phyloP scores from a whole-genome alignment of 2,113 vertebrate genomes.

The Athene cunicularia region DNA sequence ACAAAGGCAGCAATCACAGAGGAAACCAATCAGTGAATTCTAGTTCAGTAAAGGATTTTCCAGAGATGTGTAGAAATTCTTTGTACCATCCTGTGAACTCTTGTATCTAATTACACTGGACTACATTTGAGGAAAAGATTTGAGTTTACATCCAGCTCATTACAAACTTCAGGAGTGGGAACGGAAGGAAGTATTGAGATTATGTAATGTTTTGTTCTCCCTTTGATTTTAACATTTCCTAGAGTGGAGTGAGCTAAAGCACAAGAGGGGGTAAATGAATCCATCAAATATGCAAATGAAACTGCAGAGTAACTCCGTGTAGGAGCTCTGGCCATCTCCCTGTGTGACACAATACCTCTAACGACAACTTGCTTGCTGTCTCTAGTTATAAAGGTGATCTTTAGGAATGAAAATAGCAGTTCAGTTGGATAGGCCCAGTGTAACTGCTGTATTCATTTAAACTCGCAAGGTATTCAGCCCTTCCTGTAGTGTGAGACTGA shows the following conservation, averaged over 20 bases:
- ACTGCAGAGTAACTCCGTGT: not conserved
- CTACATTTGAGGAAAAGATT: not conserved
- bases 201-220: not conserved
- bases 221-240: not conserved
- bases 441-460: not conserved
- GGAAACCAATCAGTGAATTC: not conserved
- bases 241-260: not conserved
- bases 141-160: not conserved
- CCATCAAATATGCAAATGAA: not conserved
- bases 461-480: not conserved
- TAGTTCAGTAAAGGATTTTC: not conserved
- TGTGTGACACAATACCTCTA: not conserved
- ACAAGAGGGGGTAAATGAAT: not conserved
- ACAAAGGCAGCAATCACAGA: not conserved
- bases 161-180: not conserved
- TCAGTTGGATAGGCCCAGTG: not conserved
- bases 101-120: not conserved
- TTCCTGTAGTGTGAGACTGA: not conserved
- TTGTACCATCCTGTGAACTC: not conserved
- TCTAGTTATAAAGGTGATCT: not conserved
- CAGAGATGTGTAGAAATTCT: not conserved
- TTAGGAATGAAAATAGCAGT: not conserved
- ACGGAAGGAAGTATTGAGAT: not conserved
- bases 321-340: not conserved
- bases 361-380: not conserved